These are phyloP conservation scores for Arremon aurantiirostris DNA, from an alignment of 2,797 vertebrate genomes.

Conservation along the genomic window DNA sequence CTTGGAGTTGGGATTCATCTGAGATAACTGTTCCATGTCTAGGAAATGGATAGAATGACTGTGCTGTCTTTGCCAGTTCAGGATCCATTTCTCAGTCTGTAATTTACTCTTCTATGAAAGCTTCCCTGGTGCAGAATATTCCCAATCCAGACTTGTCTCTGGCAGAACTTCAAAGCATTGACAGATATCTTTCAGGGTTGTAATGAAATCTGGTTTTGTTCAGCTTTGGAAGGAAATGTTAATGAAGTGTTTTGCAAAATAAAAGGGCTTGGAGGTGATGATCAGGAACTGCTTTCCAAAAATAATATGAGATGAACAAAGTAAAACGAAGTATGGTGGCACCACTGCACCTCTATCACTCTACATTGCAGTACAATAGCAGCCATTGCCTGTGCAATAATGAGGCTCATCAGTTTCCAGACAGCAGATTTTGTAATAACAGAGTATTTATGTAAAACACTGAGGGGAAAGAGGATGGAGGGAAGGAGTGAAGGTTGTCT, in stretches of 20 bases:
- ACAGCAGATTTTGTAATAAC: slow-evolving; percentile 41
- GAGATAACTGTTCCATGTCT: not conserved
- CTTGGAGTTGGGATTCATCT: not conserved
- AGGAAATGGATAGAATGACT: not conserved
- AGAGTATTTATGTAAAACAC: slow-evolving; percentile 62
- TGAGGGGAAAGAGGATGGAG: not conserved
- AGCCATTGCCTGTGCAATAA: slow-evolving; percentile 7
- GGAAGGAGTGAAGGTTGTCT: slow-evolving; percentile 22
- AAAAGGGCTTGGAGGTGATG: not conserved
- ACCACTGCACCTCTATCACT: not conserved
- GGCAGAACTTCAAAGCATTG: not conserved
- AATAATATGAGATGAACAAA: not conserved
- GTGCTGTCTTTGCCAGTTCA: not conserved
- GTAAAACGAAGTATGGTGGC: not conserved
- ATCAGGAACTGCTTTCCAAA: not conserved
- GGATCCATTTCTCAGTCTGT: not conserved
- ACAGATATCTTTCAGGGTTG: not conserved
- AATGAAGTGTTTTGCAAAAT: not conserved
- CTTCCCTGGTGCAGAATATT: not conserved
- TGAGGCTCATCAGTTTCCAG: slow-evolving; percentile 46
- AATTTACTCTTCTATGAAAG: not conserved
- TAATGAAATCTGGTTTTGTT: not conserved
- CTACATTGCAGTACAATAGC: not conserved
- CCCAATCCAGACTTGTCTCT: not conserved
- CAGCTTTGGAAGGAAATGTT: slow-evolving; percentile 2